These are phyloP conservation scores for Eupsilia transversa DNA, from an alignment of 2,888 invertebrate genomes.

Conservation along the genomic window DNA sequence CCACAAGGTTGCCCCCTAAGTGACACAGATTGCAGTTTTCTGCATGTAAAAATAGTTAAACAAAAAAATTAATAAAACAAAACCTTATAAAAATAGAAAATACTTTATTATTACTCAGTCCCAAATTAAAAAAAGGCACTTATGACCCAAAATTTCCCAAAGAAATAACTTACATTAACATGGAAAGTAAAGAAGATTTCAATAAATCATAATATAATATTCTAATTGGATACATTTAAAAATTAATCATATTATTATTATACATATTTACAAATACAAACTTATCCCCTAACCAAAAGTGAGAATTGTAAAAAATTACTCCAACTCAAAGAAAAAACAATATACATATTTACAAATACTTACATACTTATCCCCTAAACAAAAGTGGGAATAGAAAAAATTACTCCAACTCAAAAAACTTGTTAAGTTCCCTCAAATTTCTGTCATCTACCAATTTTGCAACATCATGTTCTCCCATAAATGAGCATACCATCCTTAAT, in stretches of 20 bases:
- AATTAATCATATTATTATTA: slow-evolving; percentile 23
- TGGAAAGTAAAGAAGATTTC: slow-evolving; percentile 27
- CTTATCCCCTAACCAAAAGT: slow-evolving; percentile 21
- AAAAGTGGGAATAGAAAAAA: slow-evolving; percentile 2
- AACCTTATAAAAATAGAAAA: slow-evolving; percentile 59
- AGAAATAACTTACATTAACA: slow-evolving; percentile 15
- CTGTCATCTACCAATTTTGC: slow-evolving; percentile 91
- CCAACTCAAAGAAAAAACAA: slow-evolving; percentile 85
- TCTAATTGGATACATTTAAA: slow-evolving; percentile 29
- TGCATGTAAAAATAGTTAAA: slow-evolving; percentile 87
- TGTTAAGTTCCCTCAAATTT: slow-evolving; percentile 91
- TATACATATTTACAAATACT: slow-evolving; percentile 51
- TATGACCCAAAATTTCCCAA: slow-evolving; percentile 18
- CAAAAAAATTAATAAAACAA: slow-evolving; percentile 43
- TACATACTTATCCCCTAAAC: slow-evolving; percentile 25
- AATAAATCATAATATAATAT: slow-evolving; percentile 1
- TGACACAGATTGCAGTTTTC: slow-evolving; percentile 93
- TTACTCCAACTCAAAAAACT: slow-evolving; percentile 83
- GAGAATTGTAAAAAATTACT: slow-evolving; percentile 61
- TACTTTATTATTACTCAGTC: slow-evolving; percentile 62
- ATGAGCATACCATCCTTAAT: slow-evolving; percentile 95
- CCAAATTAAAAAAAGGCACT: slow-evolving; percentile 38
- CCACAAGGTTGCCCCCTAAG: slow-evolving; percentile 95
- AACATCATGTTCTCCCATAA: slow-evolving; percentile 93
- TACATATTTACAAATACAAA: slow-evolving; percentile 49